Base-by-base conservation (phyloP, 2,113 vertebrate species). In the Mesembrinibis cayennensis region DNA sequence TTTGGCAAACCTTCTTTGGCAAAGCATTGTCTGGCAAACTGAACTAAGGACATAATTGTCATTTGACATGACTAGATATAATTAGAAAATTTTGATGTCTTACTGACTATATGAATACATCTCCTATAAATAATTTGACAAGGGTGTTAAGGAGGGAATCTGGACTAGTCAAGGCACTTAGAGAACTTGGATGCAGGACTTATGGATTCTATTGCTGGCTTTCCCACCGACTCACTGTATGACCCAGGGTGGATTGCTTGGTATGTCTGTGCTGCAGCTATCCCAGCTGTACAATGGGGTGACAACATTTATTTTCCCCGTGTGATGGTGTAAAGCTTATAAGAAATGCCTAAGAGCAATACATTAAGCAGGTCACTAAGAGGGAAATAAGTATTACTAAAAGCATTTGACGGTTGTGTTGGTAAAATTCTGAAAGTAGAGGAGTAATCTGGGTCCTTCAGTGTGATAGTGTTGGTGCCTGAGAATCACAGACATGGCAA, bases 1-100 rank as follows among this genome's bases (percentile, higher is more conserved):
- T 97, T 95, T 97, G 96, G 96, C 97, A 97, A 94, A 92, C 96
- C 66, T 96, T 96, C 94, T 98, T 95, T 98, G 97, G 98, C 32
- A 98, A 97, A 98, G 97, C 96, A 97, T 97, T 96, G 97, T 97
- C 95, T 98, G 98, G 98, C 98, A 98, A 95, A 97, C 95, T 88
- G 87, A 94, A 86, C 82, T 93, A 96, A 96, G 90, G 50, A 36
- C 98, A 98, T 98, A 97, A 98, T 98, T 98, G 97, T 97, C 97
- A 98, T 98, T 97, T 98, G 97, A 98, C 98, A 98, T 97, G 96
- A 91, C 93, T 92, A 97, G 98, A 98, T 98, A 98, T 98, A 98
- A 98, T 98, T 98, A 98, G 98, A 98, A 98, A 97, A 98, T 98
- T 98, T 98, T 98, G 88, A 95, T 97, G 97, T 98, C 98, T 98